phyloP scores from a whole-genome alignment of 37 sponge, comb jelly and placozoan species.

The Dysidea cf. avara region DNA sequence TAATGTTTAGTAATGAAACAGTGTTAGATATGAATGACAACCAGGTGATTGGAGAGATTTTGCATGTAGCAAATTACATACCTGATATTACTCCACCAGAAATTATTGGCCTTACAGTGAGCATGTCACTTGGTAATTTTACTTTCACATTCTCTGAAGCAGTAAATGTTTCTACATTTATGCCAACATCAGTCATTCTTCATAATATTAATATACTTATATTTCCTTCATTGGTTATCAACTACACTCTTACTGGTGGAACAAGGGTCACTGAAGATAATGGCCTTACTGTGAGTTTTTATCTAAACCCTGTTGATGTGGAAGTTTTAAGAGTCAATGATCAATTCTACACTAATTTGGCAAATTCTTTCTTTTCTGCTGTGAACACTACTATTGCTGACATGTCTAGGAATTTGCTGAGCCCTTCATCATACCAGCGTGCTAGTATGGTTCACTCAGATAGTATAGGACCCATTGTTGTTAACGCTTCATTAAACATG shows the following conservation, averaged over 20 bases:
- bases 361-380: slow-evolving; percentile 57
- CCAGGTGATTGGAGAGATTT: slow-evolving; percentile 28
- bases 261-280: slow-evolving; percentile 39
- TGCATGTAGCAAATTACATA: slow-evolving; percentile 45
- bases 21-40: slow-evolving; percentile 67
- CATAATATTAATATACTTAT: slow-evolving; percentile 18
- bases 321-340: slow-evolving; percentile 34
- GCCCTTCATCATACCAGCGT: slow-evolving; percentile 4
- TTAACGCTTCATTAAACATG: slow-evolving; percentile 52
- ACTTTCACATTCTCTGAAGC: slow-evolving; percentile 69
- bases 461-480: slow-evolving; percentile 52
- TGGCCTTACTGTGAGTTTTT: slow-evolving; percentile 65
- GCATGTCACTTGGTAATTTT: slow-evolving; percentile 78
- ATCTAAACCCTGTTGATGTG: slow-evolving; percentile 52
- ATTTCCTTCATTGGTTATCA: neutral
- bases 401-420: slow-evolving; percentile 61
- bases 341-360: slow-evolving; percentile 5
- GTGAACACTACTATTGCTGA: slow-evolving; percentile 57
- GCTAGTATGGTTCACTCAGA: slow-evolving; percentile 43
- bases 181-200: slow-evolving; percentile 52
- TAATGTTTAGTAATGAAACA: slow-evolving; percentile 44
- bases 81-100: slow-evolving; percentile 60
- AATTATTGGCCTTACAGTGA: slow-evolving; percentile 58
- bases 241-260: slow-evolving; percentile 78
- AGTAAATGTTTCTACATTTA: slow-evolving; percentile 74